phyloP scores from a whole-genome alignment of 2,888 invertebrate species.

The Spilarctia lutea region DNA sequence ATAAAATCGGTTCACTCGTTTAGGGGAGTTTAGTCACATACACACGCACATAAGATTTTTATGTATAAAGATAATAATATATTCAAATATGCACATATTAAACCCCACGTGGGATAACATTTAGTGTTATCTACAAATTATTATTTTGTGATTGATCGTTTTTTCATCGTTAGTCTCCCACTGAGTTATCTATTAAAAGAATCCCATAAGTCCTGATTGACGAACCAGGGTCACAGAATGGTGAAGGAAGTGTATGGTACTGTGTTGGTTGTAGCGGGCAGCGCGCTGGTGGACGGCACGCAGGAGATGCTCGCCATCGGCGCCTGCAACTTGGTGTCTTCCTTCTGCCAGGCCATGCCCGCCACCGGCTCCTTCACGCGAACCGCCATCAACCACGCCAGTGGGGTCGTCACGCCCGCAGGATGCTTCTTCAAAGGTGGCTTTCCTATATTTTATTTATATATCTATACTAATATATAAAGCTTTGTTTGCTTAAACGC shows the following conservation, averaged over 20 bases:
- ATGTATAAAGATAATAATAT: too few species aligned
- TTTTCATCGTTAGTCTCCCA: too few species aligned
- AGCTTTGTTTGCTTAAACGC: too few species aligned
- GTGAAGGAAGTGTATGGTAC: not conserved
- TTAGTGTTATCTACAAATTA: too few species aligned
- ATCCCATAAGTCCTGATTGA: not conserved
- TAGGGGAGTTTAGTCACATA: too few species aligned
- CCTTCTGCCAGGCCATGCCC: constrained; percentile 95
- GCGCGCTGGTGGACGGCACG: constrained; percentile 92
- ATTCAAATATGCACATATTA: too few species aligned
- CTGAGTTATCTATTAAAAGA: too few species aligned
- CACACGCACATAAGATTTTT: too few species aligned
- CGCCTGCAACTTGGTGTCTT: constrained; percentile 92
- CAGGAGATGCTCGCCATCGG: constrained; percentile 97
- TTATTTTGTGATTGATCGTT: too few species aligned
- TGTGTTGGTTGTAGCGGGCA: constrained; percentile 86
- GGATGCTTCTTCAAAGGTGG: constrained; percentile 92
- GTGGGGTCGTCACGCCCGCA: constrained; percentile 94
- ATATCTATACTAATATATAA: too few species aligned
- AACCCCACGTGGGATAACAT: too few species aligned
- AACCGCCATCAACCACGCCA: constrained; percentile 96
- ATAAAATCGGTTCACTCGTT: too few species aligned
- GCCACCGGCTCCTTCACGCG: constrained; percentile 94
- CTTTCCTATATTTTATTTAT: not conserved
- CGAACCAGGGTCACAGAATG: not conserved